phyloP scores from a whole-genome alignment of 2,888 invertebrate species.

The Drosophila gaucha region DNA sequence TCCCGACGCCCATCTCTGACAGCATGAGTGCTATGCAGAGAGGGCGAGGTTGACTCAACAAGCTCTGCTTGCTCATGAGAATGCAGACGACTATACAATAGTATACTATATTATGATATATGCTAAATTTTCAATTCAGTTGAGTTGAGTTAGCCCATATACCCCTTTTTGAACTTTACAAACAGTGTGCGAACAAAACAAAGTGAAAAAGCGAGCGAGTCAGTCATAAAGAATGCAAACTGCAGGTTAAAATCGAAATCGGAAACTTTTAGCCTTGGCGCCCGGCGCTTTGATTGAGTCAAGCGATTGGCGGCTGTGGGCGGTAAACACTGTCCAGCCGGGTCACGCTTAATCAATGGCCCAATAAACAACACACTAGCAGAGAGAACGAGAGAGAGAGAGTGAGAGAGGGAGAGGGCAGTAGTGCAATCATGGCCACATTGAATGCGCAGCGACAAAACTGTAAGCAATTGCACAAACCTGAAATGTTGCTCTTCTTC shows the following conservation, averaged over 20 bases:
- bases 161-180: neutral
- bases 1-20: too few species aligned
- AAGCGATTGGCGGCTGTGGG: constrained; percentile 10
- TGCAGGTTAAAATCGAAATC: constrained; percentile 48
- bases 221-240: constrained; percentile 62
- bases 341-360: constrained; percentile 74
- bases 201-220: constrained; percentile 10
- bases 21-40: too few species aligned
- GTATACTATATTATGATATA: neutral
- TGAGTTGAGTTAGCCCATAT: neutral
- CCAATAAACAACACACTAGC: constrained; percentile 53
- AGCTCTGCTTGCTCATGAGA: too few species aligned
- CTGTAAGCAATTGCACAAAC: constrained; percentile 68
- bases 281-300: constrained; percentile 49
- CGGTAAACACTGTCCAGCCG: constrained; percentile 33
- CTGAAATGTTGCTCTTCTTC: constrained; percentile 51
- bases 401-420: neutral
- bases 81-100: too few species aligned
- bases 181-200: neutral
- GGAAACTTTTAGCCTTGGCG: constrained; percentile 47
- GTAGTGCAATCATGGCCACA: constrained; percentile 65
- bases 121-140: neutral
- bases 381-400: constrained; percentile 2
- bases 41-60: too few species aligned
- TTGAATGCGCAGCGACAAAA: constrained; percentile 56